A percentile compares a stretch with the other conserved stretches of the same genome.
Conservation (phyloP, 2,113 vertebrate species). For the Mola mola region DNA sequence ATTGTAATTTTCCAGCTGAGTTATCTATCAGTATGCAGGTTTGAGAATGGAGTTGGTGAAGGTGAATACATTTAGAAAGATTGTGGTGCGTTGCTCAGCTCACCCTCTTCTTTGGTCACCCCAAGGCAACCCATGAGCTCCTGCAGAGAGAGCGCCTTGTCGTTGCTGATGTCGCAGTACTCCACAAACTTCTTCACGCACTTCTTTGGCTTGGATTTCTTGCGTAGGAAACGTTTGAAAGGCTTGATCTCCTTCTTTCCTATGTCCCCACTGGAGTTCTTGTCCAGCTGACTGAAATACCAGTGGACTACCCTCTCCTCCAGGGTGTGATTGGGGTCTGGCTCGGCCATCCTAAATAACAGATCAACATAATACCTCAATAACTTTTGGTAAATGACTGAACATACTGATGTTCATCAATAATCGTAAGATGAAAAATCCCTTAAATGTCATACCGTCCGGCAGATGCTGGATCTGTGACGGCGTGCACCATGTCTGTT, state of each 20-base stretch:
- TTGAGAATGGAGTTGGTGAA: too few relatives aligned
- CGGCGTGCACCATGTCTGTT: constrained; percentile 97
- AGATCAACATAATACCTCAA: constrained; percentile 1
- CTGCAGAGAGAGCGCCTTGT: constrained; percentile 91
- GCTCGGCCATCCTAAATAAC: constrained; percentile 87
- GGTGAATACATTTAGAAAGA: background rate
- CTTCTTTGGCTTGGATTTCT: constrained; percentile 97
- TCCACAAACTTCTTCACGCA: constrained; percentile 98
- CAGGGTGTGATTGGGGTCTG: constrained; percentile 94
- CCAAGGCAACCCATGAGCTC: constrained; percentile 97
- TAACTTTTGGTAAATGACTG: constrained; percentile 1
- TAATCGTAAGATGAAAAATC: constrained; percentile 19
- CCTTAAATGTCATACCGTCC: constrained; percentile 82
- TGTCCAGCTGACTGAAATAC: constrained; percentile 96
- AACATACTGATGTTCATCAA: constrained; percentile 10
- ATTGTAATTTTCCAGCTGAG: too few relatives aligned
- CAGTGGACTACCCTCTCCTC: constrained; percentile 97
- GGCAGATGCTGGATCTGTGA: constrained; percentile 89
- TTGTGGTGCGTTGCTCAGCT: constrained; percentile 18
- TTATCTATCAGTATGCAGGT: too few relatives aligned
- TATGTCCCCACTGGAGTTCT: constrained; percentile 92
- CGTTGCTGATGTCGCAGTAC: constrained; percentile 92
- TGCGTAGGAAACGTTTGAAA: constrained; percentile 93
- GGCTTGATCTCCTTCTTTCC: constrained; percentile 98
- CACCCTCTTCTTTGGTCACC: constrained; percentile 89